Conservation (phyloP, 2,797 vertebrate genomes). For the Pampus argenteus region DNA sequence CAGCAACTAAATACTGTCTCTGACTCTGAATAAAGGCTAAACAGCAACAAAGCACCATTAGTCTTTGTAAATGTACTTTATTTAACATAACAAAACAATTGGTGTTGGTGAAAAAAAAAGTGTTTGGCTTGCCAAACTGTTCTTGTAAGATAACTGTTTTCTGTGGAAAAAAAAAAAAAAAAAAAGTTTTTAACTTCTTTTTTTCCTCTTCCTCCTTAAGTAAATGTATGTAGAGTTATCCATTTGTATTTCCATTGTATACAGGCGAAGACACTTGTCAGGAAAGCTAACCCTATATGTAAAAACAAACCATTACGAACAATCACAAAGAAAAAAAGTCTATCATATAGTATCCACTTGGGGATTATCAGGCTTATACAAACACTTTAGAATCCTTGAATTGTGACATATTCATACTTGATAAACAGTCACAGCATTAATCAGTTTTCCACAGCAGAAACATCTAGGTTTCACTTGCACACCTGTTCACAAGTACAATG, state of each 20-base stretch:
- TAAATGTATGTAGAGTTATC: constrained; percentile 34
- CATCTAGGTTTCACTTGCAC: constrained; percentile 27
- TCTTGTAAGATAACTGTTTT: constrained; percentile 33
- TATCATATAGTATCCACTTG: constrained; percentile 42
- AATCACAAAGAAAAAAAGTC: constrained; percentile 51
- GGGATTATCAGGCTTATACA: constrained; percentile 64
- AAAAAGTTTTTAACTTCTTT: constrained; percentile 41
- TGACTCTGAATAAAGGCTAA: constrained; percentile 33
- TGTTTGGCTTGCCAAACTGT: constrained; percentile 27
- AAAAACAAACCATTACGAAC: constrained; percentile 55
- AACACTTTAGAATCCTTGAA: constrained; percentile 46
- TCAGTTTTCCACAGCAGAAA: constrained; percentile 35
- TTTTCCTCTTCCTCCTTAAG: constrained; percentile 2
- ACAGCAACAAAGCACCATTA: constrained; percentile 32
- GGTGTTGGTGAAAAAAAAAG: constrained; percentile 19
- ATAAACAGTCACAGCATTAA: constrained; percentile 39
- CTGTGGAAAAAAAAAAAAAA: constrained; percentile 2
- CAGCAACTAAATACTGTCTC: constrained; percentile 38
- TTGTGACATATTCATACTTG: constrained; percentile 45
- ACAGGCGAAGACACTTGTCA: constrained; percentile 55
- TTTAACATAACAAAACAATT: constrained; percentile 45
- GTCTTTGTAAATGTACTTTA: constrained; percentile 31
- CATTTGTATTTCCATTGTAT: constrained; percentile 42
- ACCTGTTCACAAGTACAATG: constrained; percentile 17
- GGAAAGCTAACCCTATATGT: constrained; percentile 52